Percentiles rank a stretch among this genome's conserved stretches.
Conservation (phyloP, 2,797 vertebrate species). For the Artibeus jamaicensis region DNA sequence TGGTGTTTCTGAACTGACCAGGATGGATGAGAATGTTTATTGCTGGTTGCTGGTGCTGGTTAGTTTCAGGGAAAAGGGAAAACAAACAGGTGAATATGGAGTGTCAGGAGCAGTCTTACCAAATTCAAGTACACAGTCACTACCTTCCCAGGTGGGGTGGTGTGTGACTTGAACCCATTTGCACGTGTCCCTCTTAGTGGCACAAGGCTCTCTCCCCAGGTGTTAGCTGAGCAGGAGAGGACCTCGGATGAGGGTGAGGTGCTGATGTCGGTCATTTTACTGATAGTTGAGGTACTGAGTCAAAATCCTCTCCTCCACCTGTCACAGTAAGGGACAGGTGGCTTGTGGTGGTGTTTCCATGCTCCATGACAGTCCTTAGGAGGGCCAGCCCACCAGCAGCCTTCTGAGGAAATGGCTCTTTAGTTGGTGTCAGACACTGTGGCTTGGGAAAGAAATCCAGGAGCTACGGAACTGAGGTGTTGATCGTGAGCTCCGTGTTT, state of each 20-base stretch:
- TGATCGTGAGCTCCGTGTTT: neutral
- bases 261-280: neutral
- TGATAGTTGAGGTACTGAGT: neutral
- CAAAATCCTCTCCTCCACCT: neutral
- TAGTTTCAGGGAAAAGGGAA: neutral
- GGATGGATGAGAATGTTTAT: neutral
- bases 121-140: slow-evolving; percentile 6
- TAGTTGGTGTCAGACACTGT: neutral
- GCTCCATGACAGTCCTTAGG: neutral
- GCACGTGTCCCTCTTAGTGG: neutral
- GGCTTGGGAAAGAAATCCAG: neutral
- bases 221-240: neutral
- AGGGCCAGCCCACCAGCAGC: neutral
- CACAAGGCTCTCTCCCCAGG: neutral
- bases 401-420: neutral
- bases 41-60: neutral
- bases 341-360: neutral
- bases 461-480: neutral
- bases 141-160: neutral
- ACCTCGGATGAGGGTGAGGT: neutral
- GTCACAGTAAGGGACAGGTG: neutral
- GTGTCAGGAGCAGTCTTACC: neutral
- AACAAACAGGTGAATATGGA: neutral
- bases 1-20: neutral
- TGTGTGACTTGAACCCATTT: neutral